Evolutionary conservation across 1,140 invertebrate species (phyloP), one percentile per base, ranked within the genome.

Genomic region (Berghia stephanieae): DNA sequence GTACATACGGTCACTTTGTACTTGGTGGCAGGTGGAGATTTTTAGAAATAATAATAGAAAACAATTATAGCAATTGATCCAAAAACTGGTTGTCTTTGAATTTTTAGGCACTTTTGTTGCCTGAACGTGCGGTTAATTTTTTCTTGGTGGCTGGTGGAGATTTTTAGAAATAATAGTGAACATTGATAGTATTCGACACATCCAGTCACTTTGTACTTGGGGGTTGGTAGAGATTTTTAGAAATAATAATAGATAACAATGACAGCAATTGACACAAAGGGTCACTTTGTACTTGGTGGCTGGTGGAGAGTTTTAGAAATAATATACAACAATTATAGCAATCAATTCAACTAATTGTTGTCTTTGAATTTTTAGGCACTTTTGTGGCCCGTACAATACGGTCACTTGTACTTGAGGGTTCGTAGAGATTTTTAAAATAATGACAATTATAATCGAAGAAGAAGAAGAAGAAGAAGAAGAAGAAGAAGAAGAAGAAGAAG

Each of bases 1-100:
- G 90, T 91, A 82, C 82, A 90, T 6, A 91, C 87, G 5, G 85
- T 87, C 60, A 91, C 83, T 80, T 89, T 89, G 81, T 91, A 91
- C 46, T 84, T 83, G 42, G 78, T 83, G 10, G 83, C 87, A 88
- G 81, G 0, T 0, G n/a, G 69, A 38, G 40, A 71, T 6, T 44
- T n/a, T 60, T n/a, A 60, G 8, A 24, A 60, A 63, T 18, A 27
- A 10, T n/a, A n/a, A n/a, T n/a, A 31, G 57, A 63, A 27, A 63
- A 10, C 27, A 10, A 72, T 46, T 6, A 24, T 72, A 13, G 42
- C 13, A 18, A 18, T 63, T 27, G 57, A 16, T 63, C 27, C n/a
- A n/a, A n/a, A n/a, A n/a, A n/a, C n/a, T n/a, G n/a, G n/a, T n/a
- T n/a, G n/a, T n/a, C n/a, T n/a, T n/a, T n/a, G n/a, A n/a, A n/a